phyloP scores from a whole-genome alignment of 1,140 invertebrate species.

The Cardiocondyla obscurior region DNA sequence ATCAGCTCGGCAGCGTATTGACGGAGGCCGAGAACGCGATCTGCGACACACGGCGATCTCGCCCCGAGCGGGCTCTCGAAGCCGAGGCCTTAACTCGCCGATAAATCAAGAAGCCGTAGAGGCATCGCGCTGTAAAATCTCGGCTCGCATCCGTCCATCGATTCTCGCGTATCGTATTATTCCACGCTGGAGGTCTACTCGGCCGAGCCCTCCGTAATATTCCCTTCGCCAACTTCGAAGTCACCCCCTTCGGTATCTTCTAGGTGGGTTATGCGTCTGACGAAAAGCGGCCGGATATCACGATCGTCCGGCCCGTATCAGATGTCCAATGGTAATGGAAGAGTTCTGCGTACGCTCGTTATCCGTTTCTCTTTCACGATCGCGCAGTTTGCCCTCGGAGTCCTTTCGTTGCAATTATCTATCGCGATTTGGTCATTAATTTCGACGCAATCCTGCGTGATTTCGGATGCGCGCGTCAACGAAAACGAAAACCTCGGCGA shows the following conservation, averaged over 20 bases:
- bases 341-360: slow-evolving; percentile 80
- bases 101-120: slow-evolving; percentile 83
- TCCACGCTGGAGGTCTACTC: slow-evolving; percentile 70
- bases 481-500: slow-evolving; percentile 13
- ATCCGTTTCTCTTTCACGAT: slow-evolving; percentile 72
- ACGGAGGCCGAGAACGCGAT: slow-evolving; percentile 13
- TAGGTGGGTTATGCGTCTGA: slow-evolving; percentile 56
- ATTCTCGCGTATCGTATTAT: slow-evolving; percentile 79
- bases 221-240: background rate
- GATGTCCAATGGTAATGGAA: slow-evolving; percentile 82
- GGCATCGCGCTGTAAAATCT: slow-evolving; percentile 80
- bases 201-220: background rate
- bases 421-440: background rate
- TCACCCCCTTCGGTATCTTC: background rate
- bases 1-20: slow-evolving; percentile 16
- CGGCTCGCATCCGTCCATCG: slow-evolving; percentile 44
- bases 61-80: slow-evolving; percentile 76
- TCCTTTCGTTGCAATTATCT: background rate
- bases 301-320: slow-evolving; percentile 81
- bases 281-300: slow-evolving; percentile 75
- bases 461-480: background rate
- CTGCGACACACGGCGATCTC: slow-evolving; percentile 75
- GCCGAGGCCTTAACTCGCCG: slow-evolving; percentile 80
- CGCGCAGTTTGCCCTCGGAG: background rate
- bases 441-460: background rate